phyloP scores from a whole-genome alignment of 2,888 invertebrate genomes.

The Protula sp. region DNA sequence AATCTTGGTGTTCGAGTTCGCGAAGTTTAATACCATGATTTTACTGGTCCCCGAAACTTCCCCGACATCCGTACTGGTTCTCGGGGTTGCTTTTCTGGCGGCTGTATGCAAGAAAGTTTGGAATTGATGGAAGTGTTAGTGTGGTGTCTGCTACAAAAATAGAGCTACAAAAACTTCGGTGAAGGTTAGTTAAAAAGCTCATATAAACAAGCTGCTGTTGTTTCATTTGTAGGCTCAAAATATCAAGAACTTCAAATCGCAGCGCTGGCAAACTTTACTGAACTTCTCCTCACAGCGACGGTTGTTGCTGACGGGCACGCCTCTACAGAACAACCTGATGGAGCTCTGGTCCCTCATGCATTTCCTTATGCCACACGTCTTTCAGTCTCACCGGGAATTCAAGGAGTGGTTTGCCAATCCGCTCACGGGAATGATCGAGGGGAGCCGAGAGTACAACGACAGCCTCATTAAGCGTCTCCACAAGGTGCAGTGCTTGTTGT shows the following conservation, averaged over 20 bases:
- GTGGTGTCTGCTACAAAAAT: too few relatives aligned
- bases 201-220: too few relatives aligned
- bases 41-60: too few relatives aligned
- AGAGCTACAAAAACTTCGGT: too few relatives aligned
- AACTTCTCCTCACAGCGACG: constrained; percentile 93
- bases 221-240: constrained; percentile 89
- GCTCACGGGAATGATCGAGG: constrained; percentile 92
- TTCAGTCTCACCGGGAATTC: constrained; percentile 68
- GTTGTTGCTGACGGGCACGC: constrained; percentile 79
- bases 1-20: too few relatives aligned
- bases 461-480: constrained; percentile 81
- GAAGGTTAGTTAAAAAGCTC: too few relatives aligned
- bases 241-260: constrained; percentile 98
- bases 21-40: too few relatives aligned
- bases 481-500: constrained; percentile 63
- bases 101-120: too few relatives aligned
- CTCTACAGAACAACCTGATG: constrained; percentile 93
- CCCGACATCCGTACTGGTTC: too few relatives aligned
- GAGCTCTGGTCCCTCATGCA: constrained; percentile 97
- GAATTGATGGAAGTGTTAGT: too few relatives aligned
- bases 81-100: too few relatives aligned
- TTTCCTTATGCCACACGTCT: constrained; percentile 97
- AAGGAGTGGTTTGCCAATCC: constrained; percentile 99
- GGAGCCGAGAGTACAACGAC: constrained; percentile 84
- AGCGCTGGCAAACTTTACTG: constrained; percentile 92